Evolutionary conservation across 2,113 vertebrate species (phyloP).

Genomic region (Spilogale gracilis): DNA sequence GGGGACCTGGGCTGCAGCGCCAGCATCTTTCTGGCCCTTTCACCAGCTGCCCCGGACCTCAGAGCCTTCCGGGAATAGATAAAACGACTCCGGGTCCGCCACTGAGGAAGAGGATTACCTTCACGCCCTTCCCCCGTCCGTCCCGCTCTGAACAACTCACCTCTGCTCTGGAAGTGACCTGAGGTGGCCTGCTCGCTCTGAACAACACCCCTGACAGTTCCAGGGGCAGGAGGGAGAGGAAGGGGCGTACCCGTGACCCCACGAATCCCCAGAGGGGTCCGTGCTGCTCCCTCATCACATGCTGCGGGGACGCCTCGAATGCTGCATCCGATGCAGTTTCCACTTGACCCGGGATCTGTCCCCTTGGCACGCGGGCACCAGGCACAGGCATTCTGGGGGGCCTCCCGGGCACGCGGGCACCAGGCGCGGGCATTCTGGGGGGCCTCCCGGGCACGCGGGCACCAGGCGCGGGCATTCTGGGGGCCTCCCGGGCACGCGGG

Average conservation of each 20-base stretch:
- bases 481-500: too few species aligned
- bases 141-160: background rate
- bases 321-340: fast-evolving
- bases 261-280: background rate
- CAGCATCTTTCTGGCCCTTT: background rate
- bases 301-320: background rate
- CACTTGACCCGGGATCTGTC: background rate
- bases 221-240: too few species aligned
- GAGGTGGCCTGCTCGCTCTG: background rate
- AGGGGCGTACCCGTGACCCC: fast-evolving
- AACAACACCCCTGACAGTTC: background rate
- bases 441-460: too few species aligned
- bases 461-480: too few species aligned
- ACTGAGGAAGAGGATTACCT: background rate
- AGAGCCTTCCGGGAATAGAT: fast-evolving
- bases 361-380: background rate
- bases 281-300: fast-evolving
- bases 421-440: too few species aligned
- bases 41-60: fast-evolving
- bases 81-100: background rate
- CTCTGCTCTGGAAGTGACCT: background rate
- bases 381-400: too few species aligned
- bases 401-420: background rate
- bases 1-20: background rate
- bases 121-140: fast-evolving